Conservation (phyloP, 2,797 vertebrate species). For the Hoplostethus atlanticus region DNA sequence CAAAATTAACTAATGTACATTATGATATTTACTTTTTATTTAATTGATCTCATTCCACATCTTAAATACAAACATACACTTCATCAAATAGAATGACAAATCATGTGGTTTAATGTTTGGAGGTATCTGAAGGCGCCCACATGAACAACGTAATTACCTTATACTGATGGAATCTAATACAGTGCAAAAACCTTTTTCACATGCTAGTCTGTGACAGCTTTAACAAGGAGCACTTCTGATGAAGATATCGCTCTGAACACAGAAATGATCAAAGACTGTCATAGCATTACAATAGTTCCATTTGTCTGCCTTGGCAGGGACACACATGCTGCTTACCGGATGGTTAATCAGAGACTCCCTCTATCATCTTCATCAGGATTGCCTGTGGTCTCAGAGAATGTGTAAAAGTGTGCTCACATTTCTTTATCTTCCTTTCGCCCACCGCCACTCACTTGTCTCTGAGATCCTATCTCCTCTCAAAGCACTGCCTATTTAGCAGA, state of each 20-base stretch:
- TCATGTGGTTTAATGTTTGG: slow-evolving; percentile 40
- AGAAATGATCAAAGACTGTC: slow-evolving; percentile 77
- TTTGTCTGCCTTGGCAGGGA: slow-evolving; percentile 79
- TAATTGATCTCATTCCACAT: slow-evolving; percentile 6
- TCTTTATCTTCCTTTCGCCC: slow-evolving; percentile 77
- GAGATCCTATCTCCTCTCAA: slow-evolving; percentile 78
- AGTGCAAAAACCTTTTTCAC: slow-evolving; percentile 54
- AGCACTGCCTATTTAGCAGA: slow-evolving; percentile 70
- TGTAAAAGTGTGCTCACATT: slow-evolving; percentile 74
- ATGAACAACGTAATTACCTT: slow-evolving; percentile 55
- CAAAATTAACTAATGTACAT: slow-evolving; percentile 20
- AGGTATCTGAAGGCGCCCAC: slow-evolving; percentile 42
- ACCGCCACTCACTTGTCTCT: slow-evolving; percentile 62
- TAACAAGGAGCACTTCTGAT: slow-evolving; percentile 75
- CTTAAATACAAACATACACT: slow-evolving; percentile 32
- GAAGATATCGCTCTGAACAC: slow-evolving; percentile 73
- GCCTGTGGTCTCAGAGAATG: slow-evolving; percentile 75
- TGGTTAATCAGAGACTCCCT: slow-evolving; percentile 82
- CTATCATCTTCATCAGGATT: slow-evolving; percentile 80
- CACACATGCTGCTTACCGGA: slow-evolving; percentile 76
- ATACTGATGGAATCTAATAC: slow-evolving; percentile 53
- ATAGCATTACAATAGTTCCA: slow-evolving; percentile 80
- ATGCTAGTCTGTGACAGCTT: slow-evolving; percentile 68
- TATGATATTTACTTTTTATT: neutral
- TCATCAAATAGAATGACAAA: slow-evolving; percentile 50